Evolutionary conservation across 2,797 vertebrate species (phyloP).

Genomic region (Okamejei kenojei): DNA sequence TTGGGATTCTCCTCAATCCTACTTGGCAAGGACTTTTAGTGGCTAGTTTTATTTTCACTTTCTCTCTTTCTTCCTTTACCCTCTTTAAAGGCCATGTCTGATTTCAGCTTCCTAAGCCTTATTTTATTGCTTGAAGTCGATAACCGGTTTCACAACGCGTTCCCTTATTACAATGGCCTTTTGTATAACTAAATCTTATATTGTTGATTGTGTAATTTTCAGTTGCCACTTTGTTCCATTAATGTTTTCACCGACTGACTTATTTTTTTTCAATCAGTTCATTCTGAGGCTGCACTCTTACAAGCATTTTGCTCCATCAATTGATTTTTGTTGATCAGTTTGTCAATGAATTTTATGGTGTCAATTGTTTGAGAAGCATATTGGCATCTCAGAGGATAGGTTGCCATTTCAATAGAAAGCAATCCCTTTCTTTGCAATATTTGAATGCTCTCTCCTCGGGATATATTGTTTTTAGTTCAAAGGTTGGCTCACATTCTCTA

Average conservation of each 20-base stretch:
- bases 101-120: background rate
- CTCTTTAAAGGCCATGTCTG: no score
- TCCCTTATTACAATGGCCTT: background rate
- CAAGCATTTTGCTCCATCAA: background rate
- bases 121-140: background rate
- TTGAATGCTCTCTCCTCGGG: no score
- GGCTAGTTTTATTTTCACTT: no score
- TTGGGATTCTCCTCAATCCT: no score
- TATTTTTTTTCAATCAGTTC: background rate
- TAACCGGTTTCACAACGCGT: background rate
- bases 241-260: no score
- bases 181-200: background rate
- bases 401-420: background rate
- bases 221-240: background rate
- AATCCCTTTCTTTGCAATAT: background rate
- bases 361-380: slow-evolving; percentile 2
- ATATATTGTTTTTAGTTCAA: background rate
- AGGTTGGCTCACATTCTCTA: background rate
- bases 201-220: background rate
- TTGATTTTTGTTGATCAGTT: background rate
- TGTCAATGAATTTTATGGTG: background rate
- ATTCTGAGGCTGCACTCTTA: background rate
- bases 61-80: no score
- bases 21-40: no score
- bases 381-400: background rate